A percentile compares a stretch with the other conserved stretches of the same genome.
These are phyloP conservation scores for Wasmannia auropunctata DNA, from an alignment of 1,140 invertebrate genomes.

Conservation along the genomic window DNA sequence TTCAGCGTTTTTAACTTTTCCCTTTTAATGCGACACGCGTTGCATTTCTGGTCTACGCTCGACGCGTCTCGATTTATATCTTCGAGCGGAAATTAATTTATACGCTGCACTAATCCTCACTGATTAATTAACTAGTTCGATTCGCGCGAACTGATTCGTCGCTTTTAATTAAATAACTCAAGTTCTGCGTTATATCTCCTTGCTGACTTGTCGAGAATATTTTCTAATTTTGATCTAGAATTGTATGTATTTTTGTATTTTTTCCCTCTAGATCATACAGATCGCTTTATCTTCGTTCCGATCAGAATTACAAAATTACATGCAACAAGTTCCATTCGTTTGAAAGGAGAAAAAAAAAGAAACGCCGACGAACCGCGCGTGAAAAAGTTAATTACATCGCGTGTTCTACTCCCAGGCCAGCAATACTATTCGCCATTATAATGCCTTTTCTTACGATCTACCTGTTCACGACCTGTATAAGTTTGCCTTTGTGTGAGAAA, in stretches of 20 bases:
- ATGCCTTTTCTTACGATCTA: background rate
- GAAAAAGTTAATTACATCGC: slow-evolving; percentile 8
- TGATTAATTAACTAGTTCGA: background rate
- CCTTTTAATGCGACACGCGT: background rate
- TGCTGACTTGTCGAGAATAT: background rate
- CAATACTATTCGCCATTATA: background rate
- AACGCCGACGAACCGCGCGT: background rate
- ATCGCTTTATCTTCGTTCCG: background rate
- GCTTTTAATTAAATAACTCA: background rate
- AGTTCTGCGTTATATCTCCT: background rate
- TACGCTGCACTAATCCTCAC: background rate
- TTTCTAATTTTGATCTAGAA: background rate
- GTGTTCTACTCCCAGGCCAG: background rate
- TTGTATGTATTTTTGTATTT: background rate
- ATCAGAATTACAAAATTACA: background rate
- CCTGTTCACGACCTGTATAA: background rate
- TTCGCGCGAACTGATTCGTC: background rate
- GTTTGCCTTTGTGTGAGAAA: background rate
- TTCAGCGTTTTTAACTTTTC: background rate
- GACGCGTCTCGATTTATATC: background rate
- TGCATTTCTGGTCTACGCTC: background rate
- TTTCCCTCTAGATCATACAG: background rate
- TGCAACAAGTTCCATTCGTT: background rate
- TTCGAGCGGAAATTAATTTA: background rate
- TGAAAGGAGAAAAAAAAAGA: background rate